Percentiles rank a stretch among this genome's conserved stretches.
phyloP scores from a whole-genome alignment of 2,888 invertebrate genomes.

The Phaedon cochleariae region DNA sequence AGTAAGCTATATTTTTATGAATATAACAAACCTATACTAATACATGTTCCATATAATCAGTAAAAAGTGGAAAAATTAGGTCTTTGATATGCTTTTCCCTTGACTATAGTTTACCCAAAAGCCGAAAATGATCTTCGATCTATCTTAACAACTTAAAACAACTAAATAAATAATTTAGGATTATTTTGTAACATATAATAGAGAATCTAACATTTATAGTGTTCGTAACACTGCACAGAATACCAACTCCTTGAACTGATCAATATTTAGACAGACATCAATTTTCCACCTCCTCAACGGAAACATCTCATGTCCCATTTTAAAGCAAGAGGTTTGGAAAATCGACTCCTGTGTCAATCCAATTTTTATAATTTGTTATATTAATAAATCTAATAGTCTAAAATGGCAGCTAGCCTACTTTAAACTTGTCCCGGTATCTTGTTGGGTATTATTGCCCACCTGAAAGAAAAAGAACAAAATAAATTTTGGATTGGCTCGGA shows the following conservation, averaged over 20 bases:
- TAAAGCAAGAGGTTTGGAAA: constrained; percentile 34
- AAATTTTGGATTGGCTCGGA: too few species aligned
- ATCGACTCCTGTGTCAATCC: constrained; percentile 50
- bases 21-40: constrained; percentile 15
- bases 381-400: constrained; percentile 59
- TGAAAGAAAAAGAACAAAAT: constrained; percentile 43
- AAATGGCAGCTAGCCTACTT: constrained; percentile 57
- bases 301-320: constrained; percentile 37
- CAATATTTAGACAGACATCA: constrained; percentile 44
- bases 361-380: constrained; percentile 60
- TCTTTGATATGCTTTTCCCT: constrained; percentile 34
- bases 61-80: constrained; percentile 20
- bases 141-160: constrained; percentile 53
- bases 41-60: constrained; percentile 17
- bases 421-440: constrained; percentile 59
- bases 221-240: constrained; percentile 58
- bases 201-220: constrained; percentile 61
- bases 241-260: constrained; percentile 57
- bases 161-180: constrained; percentile 56
- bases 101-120: constrained; percentile 44
- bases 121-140: constrained; percentile 33
- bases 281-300: constrained; percentile 37
- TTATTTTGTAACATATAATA: constrained; percentile 58
- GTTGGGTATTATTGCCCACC: constrained; percentile 59
- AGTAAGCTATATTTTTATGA: constrained; percentile 32